Conservation (phyloP, 2,888 invertebrate species). For the Polymixis lichenea region DNA sequence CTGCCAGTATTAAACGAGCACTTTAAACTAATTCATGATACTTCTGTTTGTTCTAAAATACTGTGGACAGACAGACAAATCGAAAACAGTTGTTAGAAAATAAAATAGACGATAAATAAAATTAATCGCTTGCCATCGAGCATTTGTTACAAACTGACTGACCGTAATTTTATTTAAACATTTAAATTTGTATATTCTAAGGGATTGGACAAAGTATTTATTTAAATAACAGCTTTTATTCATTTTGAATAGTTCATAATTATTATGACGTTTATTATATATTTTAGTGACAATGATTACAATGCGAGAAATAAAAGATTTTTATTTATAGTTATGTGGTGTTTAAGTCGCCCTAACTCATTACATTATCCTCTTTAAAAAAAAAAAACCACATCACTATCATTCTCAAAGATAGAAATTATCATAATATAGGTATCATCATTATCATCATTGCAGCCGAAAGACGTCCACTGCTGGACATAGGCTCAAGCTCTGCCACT, state of each 20-base stretch:
- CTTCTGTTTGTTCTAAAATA: conserved; percentile 29
- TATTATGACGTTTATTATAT: conserved; percentile 15
- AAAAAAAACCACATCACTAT: no score
- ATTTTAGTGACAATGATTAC: conserved; percentile 12
- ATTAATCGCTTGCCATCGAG: conserved; percentile 38
- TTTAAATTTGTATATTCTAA: conserved; percentile 1
- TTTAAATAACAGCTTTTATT: background rate
- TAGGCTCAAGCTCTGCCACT: no score
- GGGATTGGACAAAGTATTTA: background rate
- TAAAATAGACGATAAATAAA: conserved; percentile 57
- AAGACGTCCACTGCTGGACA: no score
- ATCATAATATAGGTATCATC: no score
- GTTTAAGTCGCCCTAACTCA: background rate
- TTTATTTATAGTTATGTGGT: background rate
- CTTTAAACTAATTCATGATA: conserved; percentile 34
- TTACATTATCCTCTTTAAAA: no score
- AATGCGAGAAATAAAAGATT: background rate
- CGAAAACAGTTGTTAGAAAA: conserved; percentile 50
- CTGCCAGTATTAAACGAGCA: conserved; percentile 23
- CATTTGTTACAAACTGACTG: conserved; percentile 29
- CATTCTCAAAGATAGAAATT: background rate
- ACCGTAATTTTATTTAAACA: conserved; percentile 26
- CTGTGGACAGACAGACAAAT: conserved; percentile 42
- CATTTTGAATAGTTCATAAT: background rate
- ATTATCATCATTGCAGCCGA: no score